Evolutionary conservation across 2,888 invertebrate species (phyloP), one percentile per base, ranked within the genome.

Genomic region (Elegia similella): DNA sequence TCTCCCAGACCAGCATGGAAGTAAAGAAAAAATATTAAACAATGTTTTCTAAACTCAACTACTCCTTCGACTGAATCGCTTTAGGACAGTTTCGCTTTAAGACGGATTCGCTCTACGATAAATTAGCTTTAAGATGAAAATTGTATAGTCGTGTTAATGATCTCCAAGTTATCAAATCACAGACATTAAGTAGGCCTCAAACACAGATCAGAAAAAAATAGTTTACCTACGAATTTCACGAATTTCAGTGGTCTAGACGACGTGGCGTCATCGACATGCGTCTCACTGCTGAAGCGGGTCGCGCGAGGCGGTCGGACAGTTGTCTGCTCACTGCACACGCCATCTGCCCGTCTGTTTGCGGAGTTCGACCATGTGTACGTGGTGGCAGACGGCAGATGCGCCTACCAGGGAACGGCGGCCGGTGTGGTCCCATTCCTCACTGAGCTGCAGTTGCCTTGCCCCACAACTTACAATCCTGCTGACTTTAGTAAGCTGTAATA

Each of bases 261-360:
- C 79, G 92, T 97, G 47, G 96, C 98, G 0, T 97, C 98, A 61
- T 94, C 95, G 10, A 98, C 98, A 65, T 98, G 98, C 77, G 94
- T 98, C 15, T 93, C 95, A 0, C 89, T 98, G 15, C 89, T 98
- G n/a, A 96, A 96, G 76, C 93, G 95, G 29, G 93, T 98, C 52
- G 97, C 98, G 0, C 92, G 95, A 59, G 95, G 95, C 0, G 98
- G 98, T 0, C 92, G 98, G 32, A 98, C 98, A 0, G 96, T 99
- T 6, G 94, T 99, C 58, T 98, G 98, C 76, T 98, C 98, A 0
- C 94, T 99, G 54, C 99, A 99, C 85, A 98, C 98, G n/a, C 99
- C 99, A 0, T 98, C 98, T 62, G 98, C 98, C 0, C 95, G 95
- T 66, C 92, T 98, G 53, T 98, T 99, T 82, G 94, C 96, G 12